These are phyloP conservation scores for Tauraco hartlaubi DNA, from an alignment of 2,797 vertebrate species.

Conservation along the genomic window DNA sequence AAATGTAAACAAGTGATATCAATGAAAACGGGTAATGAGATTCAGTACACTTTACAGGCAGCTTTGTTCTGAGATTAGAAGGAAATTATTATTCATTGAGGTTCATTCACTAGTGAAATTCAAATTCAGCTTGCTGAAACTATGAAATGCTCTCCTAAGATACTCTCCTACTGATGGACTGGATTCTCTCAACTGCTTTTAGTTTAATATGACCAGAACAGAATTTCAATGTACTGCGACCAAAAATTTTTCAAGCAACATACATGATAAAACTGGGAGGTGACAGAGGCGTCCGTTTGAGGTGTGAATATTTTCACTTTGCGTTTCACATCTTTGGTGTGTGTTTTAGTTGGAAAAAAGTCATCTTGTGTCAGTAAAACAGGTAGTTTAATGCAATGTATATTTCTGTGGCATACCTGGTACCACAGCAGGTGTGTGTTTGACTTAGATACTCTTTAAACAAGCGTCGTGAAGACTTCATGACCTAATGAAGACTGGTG, in stretches of 20 bases:
- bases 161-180: neutral
- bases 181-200: neutral
- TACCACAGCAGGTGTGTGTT: neutral
- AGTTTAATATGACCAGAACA: neutral
- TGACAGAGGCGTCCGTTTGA: accelerated
- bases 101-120: conserved; percentile 42
- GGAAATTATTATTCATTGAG: neutral
- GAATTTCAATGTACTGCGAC: neutral
- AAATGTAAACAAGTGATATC: neutral
- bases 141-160: neutral
- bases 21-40: conserved; percentile 34
- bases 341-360: neutral
- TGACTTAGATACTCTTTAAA: neutral
- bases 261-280: neutral
- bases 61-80: conserved; percentile 11
- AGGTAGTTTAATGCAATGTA: accelerated
- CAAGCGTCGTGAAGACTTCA: neutral
- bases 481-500: neutral
- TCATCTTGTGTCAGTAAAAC: neutral
- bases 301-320: neutral
- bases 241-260: neutral
- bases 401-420: neutral
- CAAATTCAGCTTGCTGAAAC: conserved; percentile 18
- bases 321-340: neutral
- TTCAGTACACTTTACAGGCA: conserved; percentile 3